These are phyloP conservation scores for Eupithecia tripunctaria DNA, from an alignment of 2,888 invertebrate genomes.

Conservation along the genomic window DNA sequence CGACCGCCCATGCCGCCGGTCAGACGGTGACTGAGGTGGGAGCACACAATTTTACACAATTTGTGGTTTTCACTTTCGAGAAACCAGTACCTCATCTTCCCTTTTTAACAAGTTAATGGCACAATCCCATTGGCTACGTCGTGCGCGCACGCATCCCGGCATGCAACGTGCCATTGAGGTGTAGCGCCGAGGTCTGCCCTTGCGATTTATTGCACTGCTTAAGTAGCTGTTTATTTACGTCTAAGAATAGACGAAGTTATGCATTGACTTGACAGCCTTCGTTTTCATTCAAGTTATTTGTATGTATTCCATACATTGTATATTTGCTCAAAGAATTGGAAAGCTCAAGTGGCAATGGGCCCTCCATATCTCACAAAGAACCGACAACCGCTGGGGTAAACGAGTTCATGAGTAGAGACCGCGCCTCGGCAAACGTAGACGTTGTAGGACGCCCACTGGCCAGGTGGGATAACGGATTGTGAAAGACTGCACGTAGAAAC, in stretches of 20 bases:
- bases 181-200: constrained; percentile 25
- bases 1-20: no score
- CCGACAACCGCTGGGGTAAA: not conserved
- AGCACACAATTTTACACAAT: no score
- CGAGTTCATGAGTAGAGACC: not conserved
- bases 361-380: not conserved
- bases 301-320: not conserved
- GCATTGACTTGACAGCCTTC: not conserved
- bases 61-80: no score
- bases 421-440: not conserved
- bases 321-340: not conserved
- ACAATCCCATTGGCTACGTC: constrained; percentile 17
- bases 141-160: constrained; percentile 11
- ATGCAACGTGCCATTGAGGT: constrained; percentile 21
- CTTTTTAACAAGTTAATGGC: no score
- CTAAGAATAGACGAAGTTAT: not conserved
- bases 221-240: not conserved
- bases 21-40: no score
- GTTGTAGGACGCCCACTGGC: not conserved
- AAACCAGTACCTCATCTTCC: no score
- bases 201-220: constrained; percentile 12
- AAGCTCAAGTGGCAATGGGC: not conserved
- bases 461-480: not conserved
- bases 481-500: no score
- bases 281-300: constrained; percentile 1